Evolutionary conservation across 2,113 vertebrate genomes (phyloP).

Genomic region (rat (Rattus norvegicus)): DNA sequence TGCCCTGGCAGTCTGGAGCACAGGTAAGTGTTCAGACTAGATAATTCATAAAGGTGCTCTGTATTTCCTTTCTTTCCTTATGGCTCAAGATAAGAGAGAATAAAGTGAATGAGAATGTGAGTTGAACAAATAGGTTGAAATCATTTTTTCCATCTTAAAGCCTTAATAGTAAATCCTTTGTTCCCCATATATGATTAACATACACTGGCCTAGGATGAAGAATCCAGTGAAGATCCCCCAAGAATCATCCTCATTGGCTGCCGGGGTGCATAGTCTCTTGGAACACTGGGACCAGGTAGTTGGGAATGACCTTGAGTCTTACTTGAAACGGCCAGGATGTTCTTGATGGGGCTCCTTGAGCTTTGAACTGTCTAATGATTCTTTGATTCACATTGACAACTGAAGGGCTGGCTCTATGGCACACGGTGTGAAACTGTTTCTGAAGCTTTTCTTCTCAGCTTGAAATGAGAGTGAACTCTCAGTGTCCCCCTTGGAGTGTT

Average conservation of each 20-base stretch:
- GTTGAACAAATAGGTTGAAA: background rate
- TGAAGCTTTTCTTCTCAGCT: background rate
- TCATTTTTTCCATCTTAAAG: background rate
- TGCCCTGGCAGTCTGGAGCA: background rate
- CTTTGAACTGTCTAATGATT: background rate
- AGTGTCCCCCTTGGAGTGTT: background rate
- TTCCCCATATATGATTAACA: background rate
- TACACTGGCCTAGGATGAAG: background rate
- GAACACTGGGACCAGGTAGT: background rate
- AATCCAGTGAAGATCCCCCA: background rate
- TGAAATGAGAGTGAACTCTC: background rate
- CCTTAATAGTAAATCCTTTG: constrained; percentile 6
- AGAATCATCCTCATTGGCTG: background rate
- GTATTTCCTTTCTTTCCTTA: constrained; percentile 20
- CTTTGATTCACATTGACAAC: background rate
- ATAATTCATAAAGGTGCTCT: background rate
- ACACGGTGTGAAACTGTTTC: background rate
- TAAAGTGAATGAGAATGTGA: background rate
- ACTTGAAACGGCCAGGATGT: background rate
- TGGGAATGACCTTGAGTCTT: background rate
- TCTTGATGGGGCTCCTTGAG: background rate
- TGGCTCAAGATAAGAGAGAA: constrained; percentile 15
- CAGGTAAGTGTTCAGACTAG: background rate
- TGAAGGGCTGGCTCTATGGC: background rate
- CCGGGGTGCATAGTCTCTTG: background rate